Base-by-base conservation (phyloP, 2,113 vertebrate genomes). In the Nesoenas mayeri region DNA sequence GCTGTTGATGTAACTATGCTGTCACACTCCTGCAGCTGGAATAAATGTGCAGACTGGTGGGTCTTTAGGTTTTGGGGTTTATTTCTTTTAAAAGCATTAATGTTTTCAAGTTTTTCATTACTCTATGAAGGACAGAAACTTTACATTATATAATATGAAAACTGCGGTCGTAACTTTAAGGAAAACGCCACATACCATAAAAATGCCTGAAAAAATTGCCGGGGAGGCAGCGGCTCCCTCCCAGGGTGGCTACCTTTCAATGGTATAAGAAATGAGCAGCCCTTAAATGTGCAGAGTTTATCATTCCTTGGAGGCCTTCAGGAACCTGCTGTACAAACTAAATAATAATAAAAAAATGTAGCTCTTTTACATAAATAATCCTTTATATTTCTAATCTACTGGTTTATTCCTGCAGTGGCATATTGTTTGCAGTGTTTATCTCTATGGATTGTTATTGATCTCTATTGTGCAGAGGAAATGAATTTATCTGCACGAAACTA, bases 311-410 rank as follows among this genome's bases (percentile, higher is more conserved):
- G 62, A 88, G 84, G 36, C 65, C 44, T 83, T 85, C 62, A 65
- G 60, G 56, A 96, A 29, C 31, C 79, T 74, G 50, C 66, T 54
- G 40, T 75, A 84, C 42, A 61, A 93, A 79, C 48, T 5, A 91
- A 94, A 84, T 53, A 88, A 77, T 74, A 92, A 83, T n/a, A 80
- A 80, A 56, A 56, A 66, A 88, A 26, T 42, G 31, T 66, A 61
- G 20, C 12, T 85, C 29, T 79, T 96, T 87, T 92, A 92, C 69
- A 79, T 82, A 89, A 91, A 74, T 72, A 95, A 94, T 88, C 48
- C n/a, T 88, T 94, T 91, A 47, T 72, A 16, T 74, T 92, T 86
- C 54, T 75, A 86, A 88, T 84, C 65, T 90, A 44, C 13, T 53
- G 62, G 20, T 71, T 85, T 91, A 84, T 91, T 95, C 89, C 79